phyloP scores from a whole-genome alignment of 2,113 vertebrate species.

The Philantomba maxwellii region DNA sequence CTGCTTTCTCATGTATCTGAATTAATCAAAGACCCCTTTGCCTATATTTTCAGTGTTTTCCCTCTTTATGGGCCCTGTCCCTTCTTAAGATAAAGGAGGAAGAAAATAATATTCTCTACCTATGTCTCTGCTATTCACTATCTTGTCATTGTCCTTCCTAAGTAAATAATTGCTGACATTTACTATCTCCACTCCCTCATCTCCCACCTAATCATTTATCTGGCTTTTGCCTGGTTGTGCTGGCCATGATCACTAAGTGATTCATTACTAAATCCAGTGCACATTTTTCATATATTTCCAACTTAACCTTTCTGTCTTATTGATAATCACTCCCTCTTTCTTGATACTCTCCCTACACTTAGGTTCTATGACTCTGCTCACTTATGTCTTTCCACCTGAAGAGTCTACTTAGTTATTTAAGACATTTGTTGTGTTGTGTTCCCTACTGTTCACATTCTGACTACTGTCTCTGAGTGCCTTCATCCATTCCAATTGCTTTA shows the following conservation, averaged over 20 bases:
- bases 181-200: neutral
- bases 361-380: neutral
- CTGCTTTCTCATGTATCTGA: neutral
- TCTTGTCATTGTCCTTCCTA: neutral
- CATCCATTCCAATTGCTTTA: neutral
- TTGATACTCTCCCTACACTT: neutral
- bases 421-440: neutral
- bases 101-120: neutral
- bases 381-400: neutral
- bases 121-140: neutral
- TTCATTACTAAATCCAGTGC: neutral
- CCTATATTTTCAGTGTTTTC: neutral
- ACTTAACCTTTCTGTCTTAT: neutral
- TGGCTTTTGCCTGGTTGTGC: neutral
- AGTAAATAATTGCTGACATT: neutral
- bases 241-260: neutral
- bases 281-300: neutral
- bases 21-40: neutral
- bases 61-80: neutral
- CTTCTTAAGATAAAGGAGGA: neutral
- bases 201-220: neutral
- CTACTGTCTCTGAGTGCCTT: neutral
- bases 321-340: neutral
- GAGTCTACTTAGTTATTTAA: neutral
- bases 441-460: neutral